phyloP scores from a whole-genome alignment of 1,140 invertebrate species.

The Scaptodrosophila lebanonensis region DNA sequence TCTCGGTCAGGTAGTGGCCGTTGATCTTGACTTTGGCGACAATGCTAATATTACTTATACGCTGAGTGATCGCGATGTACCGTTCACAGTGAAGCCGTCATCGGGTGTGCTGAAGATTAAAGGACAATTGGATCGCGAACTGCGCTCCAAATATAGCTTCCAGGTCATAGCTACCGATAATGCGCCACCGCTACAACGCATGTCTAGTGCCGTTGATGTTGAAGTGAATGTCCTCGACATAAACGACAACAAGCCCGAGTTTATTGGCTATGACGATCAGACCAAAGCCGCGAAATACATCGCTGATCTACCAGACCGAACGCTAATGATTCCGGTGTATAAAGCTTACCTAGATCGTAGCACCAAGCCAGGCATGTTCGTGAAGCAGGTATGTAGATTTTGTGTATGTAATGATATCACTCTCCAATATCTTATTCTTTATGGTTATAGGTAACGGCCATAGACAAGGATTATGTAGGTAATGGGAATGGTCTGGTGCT shows the following conservation, averaged over 20 bases:
- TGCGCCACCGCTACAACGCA: conserved; percentile 79
- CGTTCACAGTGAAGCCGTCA: conserved; percentile 85
- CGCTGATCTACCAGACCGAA: conserved; percentile 50
- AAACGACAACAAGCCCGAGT: conserved; percentile 87
- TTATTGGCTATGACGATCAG: conserved; percentile 84
- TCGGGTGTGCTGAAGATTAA: conserved; percentile 86
- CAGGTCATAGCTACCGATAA: conserved; percentile 87
- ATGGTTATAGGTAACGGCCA: conserved; percentile 81
- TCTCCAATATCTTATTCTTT: no score
- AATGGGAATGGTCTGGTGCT: conserved; percentile 90
- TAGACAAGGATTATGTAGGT: conserved; percentile 89
- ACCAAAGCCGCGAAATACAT: conserved; percentile 60
- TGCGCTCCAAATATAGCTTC: conserved; percentile 83
- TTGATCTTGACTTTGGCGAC: conserved; percentile 85
- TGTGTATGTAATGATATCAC: no score
- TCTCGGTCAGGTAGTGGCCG: conserved; percentile 86
- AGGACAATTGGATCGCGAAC: conserved; percentile 88
- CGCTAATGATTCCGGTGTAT: conserved; percentile 81
- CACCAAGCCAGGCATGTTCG: conserved; percentile 82
- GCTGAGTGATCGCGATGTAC: conserved; percentile 82
- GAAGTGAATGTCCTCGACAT: conserved; percentile 88
- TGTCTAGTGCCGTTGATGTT: conserved; percentile 85
- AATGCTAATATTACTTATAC: conserved; percentile 87
- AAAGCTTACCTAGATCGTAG: conserved; percentile 84
- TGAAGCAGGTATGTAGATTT: conserved; percentile 78